Evolutionary conservation across 2,888 invertebrate species (phyloP).

Genomic region (Autographa gamma): DNA sequence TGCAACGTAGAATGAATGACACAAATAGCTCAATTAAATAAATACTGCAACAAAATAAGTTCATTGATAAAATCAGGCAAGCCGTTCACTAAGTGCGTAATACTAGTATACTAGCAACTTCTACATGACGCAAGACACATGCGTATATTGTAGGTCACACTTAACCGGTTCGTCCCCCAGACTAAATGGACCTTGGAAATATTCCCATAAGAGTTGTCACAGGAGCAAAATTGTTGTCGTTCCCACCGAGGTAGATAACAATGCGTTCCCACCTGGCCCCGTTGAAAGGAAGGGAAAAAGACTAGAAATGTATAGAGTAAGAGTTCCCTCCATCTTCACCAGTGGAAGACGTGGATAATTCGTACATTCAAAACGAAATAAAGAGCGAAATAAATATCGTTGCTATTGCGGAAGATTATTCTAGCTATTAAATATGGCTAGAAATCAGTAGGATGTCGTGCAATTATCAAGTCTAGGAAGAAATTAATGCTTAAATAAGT

Average conservation of each 20-base stretch:
- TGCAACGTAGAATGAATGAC: conserved; percentile 19
- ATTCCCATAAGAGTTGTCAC: background rate
- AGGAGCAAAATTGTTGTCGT: background rate
- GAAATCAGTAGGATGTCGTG: too few relatives aligned
- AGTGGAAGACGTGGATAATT: too few relatives aligned
- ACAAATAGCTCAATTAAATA: conserved; percentile 30
- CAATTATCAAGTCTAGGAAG: too few relatives aligned
- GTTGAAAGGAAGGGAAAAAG: background rate
- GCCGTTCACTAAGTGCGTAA: conserved; percentile 51
- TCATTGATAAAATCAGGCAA: conserved; percentile 70
- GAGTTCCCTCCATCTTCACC: too few relatives aligned
- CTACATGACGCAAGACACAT: conserved; percentile 68
- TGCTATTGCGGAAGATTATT: too few relatives aligned
- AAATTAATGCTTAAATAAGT: too few relatives aligned
- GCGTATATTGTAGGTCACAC: conserved; percentile 78
- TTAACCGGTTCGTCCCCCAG: conserved; percentile 70
- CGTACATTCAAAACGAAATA: too few relatives aligned
- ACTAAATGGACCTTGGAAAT: conserved; percentile 43
- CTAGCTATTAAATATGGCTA: too few relatives aligned
- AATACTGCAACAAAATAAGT: conserved; percentile 26
- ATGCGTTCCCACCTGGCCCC: background rate
- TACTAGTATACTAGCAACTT: conserved; percentile 30
- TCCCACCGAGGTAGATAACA: background rate
- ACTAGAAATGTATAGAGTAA: too few relatives aligned
- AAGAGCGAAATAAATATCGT: too few relatives aligned